A percentile compares a stretch with the other conserved stretches of the same genome.
phyloP scores from a whole-genome alignment of 2,797 vertebrate species.

The Fistularia tabacaria region DNA sequence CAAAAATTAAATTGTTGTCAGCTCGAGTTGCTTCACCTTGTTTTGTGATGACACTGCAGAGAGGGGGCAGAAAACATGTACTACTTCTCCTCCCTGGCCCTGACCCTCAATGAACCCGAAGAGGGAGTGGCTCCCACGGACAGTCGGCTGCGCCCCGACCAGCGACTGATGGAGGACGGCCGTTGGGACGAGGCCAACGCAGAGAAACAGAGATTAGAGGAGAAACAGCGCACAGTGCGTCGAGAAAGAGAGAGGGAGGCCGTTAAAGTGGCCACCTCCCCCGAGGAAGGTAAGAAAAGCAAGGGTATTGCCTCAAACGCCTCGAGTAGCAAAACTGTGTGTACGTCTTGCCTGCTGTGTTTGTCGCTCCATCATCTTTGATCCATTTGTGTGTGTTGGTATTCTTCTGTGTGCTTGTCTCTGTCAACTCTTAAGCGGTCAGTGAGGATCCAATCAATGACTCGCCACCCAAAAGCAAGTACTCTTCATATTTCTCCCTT shows the following conservation, averaged over 20 bases:
- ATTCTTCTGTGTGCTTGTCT: slow-evolving; percentile 29
- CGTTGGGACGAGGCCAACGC: slow-evolving; percentile 93
- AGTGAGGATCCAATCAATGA: slow-evolving; percentile 72
- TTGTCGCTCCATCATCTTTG: slow-evolving; percentile 35
- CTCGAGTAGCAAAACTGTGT: too few species aligned
- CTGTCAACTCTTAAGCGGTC: slow-evolving; percentile 67
- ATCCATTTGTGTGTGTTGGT: slow-evolving; percentile 26
- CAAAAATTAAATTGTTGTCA: too few species aligned
- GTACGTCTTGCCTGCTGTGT: slow-evolving; percentile 8
- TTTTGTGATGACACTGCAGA: slow-evolving; percentile 55
- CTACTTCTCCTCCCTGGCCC: slow-evolving; percentile 90
- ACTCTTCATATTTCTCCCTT: slow-evolving; percentile 38
- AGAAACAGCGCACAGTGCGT: slow-evolving; percentile 85
- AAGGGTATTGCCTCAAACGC: too few species aligned
- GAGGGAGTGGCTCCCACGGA: slow-evolving; percentile 86
- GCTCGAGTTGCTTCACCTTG: too few species aligned
- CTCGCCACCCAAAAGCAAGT: slow-evolving; percentile 79
- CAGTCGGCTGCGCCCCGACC: slow-evolving; percentile 88
- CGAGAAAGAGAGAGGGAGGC: slow-evolving; percentile 85
- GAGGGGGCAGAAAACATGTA: slow-evolving; percentile 96
- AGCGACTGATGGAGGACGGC: slow-evolving; percentile 92
- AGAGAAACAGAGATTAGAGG: slow-evolving; percentile 92
- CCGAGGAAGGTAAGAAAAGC: slow-evolving; percentile 79
- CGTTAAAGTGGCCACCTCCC: slow-evolving; percentile 61
- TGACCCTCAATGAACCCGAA: slow-evolving; percentile 88